These are phyloP conservation scores for Ataeniobius toweri DNA, from an alignment of 2,797 vertebrate species.

Conservation along the genomic window DNA sequence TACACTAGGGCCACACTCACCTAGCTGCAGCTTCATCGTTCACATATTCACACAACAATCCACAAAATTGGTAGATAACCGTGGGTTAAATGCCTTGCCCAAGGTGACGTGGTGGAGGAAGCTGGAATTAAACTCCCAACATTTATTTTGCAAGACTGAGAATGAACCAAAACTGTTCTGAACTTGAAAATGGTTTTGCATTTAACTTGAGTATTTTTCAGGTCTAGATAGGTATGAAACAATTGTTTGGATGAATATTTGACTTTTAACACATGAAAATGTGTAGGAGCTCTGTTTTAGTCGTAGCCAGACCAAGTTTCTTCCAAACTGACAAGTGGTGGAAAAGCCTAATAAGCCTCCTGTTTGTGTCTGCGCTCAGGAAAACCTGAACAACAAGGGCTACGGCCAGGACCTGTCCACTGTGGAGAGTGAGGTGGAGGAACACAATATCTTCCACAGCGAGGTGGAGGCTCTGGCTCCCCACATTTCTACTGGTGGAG, in stretches of 20 bases:
- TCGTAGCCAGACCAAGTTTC: background rate
- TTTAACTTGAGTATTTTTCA: background rate
- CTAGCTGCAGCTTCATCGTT: too few species aligned
- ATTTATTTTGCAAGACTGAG: too few species aligned
- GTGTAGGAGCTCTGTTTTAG: background rate
- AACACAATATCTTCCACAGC: slow-evolving; percentile 96
- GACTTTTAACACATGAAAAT: too few species aligned
- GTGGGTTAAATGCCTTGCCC: too few species aligned
- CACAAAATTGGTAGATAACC: too few species aligned
- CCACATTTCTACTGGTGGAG: slow-evolving; percentile 80
- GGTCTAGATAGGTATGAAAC: background rate
- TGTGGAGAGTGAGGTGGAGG: slow-evolving; percentile 91
- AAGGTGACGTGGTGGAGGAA: too few species aligned
- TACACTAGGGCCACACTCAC: too few species aligned
- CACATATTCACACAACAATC: too few species aligned
- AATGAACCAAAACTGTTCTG: too few species aligned
- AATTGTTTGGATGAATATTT: background rate
- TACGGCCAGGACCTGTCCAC: slow-evolving; percentile 91
- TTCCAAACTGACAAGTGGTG: background rate
- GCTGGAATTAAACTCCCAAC: too few species aligned
- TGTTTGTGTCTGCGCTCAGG: slow-evolving; percentile 68
- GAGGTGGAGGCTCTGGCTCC: slow-evolving; percentile 95
- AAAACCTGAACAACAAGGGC: slow-evolving; percentile 82
- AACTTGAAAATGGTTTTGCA: too few species aligned
- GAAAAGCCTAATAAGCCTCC: background rate